Percentiles rank a stretch among this genome's conserved stretches.
Evolutionary conservation across 1,140 invertebrate genomes (phyloP).

Genomic region (Apocrypta bakeri): DNA sequence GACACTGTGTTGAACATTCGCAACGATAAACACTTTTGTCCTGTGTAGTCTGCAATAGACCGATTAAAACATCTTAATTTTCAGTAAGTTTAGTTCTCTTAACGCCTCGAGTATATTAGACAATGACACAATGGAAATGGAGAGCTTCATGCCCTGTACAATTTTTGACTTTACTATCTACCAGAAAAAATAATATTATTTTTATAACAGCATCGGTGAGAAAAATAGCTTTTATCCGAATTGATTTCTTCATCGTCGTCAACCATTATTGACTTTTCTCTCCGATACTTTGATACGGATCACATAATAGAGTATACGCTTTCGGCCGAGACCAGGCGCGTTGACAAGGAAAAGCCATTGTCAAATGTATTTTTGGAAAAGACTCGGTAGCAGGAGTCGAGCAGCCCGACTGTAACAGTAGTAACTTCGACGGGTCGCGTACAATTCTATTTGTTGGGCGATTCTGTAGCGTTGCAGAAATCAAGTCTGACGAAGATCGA

Average conservation of each 20-base stretch:
- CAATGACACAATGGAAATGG: too few species aligned
- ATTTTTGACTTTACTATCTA: too few species aligned
- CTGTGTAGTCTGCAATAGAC: not conserved
- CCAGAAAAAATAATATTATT: not conserved
- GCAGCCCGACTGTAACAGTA: not conserved
- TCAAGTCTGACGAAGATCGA: slow-evolving; percentile 75
- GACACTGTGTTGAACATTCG: slow-evolving; percentile 19
- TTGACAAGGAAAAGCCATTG: slow-evolving; percentile 71
- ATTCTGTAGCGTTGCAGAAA: slow-evolving; percentile 74
- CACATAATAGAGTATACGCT: not conserved
- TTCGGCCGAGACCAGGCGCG: slow-evolving; percentile 49
- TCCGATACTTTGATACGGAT: slow-evolving; percentile 30
- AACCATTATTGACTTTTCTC: not conserved
- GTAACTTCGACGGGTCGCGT: slow-evolving; percentile 62
- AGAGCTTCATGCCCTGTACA: too few species aligned
- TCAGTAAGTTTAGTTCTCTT: too few species aligned
- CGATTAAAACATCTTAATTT: too few species aligned
- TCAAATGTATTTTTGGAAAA: slow-evolving; percentile 4
- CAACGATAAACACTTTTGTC: slow-evolving; percentile 21
- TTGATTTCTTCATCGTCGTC: not conserved
- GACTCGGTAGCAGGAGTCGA: not conserved
- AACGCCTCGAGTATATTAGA: too few species aligned
- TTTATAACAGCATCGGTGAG: not conserved
- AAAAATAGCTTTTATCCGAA: not conserved
- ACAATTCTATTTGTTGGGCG: slow-evolving; percentile 75